Evolutionary conservation across 2,113 vertebrate species (phyloP).

Genomic region (Rissa tridactyla): DNA sequence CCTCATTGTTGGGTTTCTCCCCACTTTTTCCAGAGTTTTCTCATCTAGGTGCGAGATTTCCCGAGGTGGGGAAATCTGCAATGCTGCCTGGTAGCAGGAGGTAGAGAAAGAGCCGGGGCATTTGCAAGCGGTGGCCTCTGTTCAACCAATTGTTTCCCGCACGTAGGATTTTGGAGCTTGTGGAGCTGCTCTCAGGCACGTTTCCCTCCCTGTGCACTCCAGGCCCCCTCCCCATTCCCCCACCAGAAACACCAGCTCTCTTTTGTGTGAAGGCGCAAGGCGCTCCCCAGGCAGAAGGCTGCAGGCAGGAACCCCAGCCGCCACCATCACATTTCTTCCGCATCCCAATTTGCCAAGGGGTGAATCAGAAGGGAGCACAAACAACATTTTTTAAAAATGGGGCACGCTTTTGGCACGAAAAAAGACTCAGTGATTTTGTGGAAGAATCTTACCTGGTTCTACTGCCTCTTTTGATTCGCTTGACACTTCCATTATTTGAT

Average conservation of each 20-base stretch:
- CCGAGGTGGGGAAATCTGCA: background rate
- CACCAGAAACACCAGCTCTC: background rate
- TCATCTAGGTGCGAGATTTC: background rate
- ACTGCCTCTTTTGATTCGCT: background rate
- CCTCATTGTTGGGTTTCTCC: background rate
- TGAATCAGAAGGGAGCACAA: background rate
- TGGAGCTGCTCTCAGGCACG: conserved; percentile 54
- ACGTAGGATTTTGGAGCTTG: background rate
- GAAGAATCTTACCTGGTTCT: background rate
- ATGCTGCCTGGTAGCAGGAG: background rate
- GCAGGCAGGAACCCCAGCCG: background rate
- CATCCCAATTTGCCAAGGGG: background rate
- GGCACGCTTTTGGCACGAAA: background rate
- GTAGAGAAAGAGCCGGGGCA: background rate
- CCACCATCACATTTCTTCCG: background rate
- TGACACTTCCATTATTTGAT: background rate
- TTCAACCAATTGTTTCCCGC: conserved; percentile 39
- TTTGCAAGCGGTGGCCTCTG: background rate
- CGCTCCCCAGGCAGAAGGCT: background rate
- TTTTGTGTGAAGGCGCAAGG: background rate
- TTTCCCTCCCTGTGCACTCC: background rate
- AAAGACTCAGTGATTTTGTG: background rate
- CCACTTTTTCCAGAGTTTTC: background rate
- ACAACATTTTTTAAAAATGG: background rate
- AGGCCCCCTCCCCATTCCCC: background rate